Evolutionary conservation across 2,888 invertebrate species (phyloP).

Genomic region (Tenthredo amoena): DNA sequence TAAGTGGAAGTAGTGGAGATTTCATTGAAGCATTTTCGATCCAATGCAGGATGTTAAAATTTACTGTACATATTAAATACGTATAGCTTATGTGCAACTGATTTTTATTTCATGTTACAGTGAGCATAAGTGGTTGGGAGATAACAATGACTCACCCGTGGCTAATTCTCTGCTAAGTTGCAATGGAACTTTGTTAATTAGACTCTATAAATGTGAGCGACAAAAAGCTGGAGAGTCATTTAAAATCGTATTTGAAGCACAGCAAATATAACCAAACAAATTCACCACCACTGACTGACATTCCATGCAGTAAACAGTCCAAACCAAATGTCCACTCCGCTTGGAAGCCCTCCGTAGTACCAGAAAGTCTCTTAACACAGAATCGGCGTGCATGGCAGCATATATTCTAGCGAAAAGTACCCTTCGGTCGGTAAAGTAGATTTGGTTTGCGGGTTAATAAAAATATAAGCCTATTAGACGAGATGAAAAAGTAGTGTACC

Average conservation of each 20-base stretch:
- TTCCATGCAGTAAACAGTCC: constrained; percentile 42
- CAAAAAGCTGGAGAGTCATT: constrained; percentile 22
- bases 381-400: neutral
- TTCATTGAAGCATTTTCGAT: neutral
- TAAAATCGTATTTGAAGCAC: neutral
- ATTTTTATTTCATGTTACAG: neutral
- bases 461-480: too few species aligned
- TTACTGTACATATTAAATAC: neutral
- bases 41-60: neutral
- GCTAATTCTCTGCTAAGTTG: constrained; percentile 24
- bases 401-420: neutral
- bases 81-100: neutral
- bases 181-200: neutral
- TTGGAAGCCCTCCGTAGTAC: neutral
- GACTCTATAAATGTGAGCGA: neutral
- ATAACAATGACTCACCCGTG: constrained; percentile 20
- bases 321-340: neutral
- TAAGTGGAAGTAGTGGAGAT: neutral
- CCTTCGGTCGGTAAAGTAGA: neutral
- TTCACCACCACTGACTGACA: constrained; percentile 46
- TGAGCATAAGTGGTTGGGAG: neutral
- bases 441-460: neutral
- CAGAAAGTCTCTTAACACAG: neutral
- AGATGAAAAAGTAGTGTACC: too few species aligned
- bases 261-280: constrained; percentile 42